Evolutionary conservation across 2,113 vertebrate genomes (phyloP), one percentile per base, ranked within the genome.

Genomic region (Panurus biarmicus): DNA sequence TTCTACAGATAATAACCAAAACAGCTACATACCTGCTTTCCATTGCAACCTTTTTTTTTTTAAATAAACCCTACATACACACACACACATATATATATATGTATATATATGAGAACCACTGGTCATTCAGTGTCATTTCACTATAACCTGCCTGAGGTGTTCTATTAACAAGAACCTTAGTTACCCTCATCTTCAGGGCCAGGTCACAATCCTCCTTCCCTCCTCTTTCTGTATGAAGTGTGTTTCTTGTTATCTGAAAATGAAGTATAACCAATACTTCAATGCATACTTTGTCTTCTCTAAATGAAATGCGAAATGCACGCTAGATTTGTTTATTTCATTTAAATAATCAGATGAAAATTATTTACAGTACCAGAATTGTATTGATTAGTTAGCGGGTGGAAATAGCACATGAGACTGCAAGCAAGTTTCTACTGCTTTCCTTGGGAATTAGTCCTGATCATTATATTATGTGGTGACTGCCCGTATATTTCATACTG

Each of bases 301-400:
- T 10, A 51, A 80, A 71, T 44, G 8, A 79, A 79, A 79, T 7
- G 7, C 38, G 35, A 35, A 94, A 62, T 28, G 19, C 12, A 47
- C 0, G 7, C 6, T 62, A 16, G 5, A 24, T 65, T 89, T 85
- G 3, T 10, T 80, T 77, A 67, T 67, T 97, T 94, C 44, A 78
- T 94, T 93, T 95, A 83, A 96, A 94, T 81, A 93, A 95, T 65
- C 60, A 86, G 57, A 64, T 94, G 20, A 95, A 90, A 94, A 80
- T 80, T 51, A 53, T 38, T 85, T 88, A 77, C 21, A 61, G 35
- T 65, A 90, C 45, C 21, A 84, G 44, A 96, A 66, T 33, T 70
- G 16, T 62, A 82, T 51, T 96, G 75, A 95, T 95, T 83, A 95
- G 69, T 86, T 93, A 94, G 66, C 44, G 57, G 64, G 36, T 47